Percentiles rank a stretch among this genome's conserved stretches.
Conservation (phyloP, 2,797 vertebrate species). For the Lutra lutra region DNA sequence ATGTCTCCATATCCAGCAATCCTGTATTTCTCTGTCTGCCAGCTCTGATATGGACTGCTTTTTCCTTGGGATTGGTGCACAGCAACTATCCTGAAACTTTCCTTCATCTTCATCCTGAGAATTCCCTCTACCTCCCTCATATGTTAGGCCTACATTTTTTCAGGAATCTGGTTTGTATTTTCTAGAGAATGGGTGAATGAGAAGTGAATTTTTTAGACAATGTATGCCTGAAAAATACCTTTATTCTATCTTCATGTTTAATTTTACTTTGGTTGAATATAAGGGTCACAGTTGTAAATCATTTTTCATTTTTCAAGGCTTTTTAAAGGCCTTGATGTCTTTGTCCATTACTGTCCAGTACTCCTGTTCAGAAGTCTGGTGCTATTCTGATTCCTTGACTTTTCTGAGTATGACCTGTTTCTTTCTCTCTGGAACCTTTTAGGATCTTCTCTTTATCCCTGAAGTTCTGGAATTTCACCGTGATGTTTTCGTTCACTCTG, state of each 20-base stretch:
- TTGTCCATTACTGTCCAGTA: not conserved
- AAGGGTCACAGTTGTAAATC: not conserved
- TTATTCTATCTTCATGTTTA: not conserved
- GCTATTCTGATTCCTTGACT: not conserved
- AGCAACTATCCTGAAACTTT: not conserved
- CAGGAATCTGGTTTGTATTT: not conserved
- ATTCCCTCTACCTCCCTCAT: not conserved
- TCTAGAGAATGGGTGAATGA: not conserved
- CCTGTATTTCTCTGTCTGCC: not conserved
- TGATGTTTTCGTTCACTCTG: not conserved
- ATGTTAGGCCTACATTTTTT: not conserved
- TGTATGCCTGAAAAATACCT: not conserved
- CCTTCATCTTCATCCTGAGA: not conserved
- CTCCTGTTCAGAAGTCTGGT: not conserved
- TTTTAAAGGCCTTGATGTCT: not conserved
- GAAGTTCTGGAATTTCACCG: not conserved
- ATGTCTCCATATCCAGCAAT: not conserved
- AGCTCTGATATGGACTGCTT: not conserved
- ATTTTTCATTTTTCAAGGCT: not conserved
- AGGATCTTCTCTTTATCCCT: not conserved
- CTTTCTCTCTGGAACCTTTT: not conserved
- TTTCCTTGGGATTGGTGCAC: not conserved
- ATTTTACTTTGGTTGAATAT: not conserved
- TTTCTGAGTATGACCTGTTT: not conserved
- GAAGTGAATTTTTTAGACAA: not conserved